A percentile compares a stretch with the other conserved stretches of the same genome.
These are phyloP conservation scores for Eristalis pertinax DNA, from an alignment of 2,888 invertebrate species.

Conservation along the genomic window DNA sequence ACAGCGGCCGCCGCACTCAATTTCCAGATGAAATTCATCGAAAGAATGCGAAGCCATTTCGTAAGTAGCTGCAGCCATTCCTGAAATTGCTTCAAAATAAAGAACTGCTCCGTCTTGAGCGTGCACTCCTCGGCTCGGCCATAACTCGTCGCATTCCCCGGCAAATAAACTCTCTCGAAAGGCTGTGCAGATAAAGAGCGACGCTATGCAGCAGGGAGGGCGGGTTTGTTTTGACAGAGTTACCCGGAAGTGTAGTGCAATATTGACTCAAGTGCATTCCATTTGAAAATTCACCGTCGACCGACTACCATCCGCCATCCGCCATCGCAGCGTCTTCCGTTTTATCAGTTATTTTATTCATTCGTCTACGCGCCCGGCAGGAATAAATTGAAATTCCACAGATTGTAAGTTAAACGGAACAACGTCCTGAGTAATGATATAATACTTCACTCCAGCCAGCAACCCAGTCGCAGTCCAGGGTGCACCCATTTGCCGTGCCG, in stretches of 20 bases:
- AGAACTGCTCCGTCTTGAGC: not conserved
- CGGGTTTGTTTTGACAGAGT: constrained; percentile 62
- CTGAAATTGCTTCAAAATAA: not conserved
- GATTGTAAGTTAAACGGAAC: constrained; percentile 54
- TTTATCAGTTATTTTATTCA: constrained; percentile 67
- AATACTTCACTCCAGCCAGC: constrained; percentile 35
- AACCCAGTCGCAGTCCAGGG: constrained; percentile 21
- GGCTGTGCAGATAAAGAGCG: constrained; percentile 13
- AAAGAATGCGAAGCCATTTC: not conserved
- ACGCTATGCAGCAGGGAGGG: not conserved
- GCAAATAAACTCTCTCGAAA: not conserved
- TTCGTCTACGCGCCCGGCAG: constrained; percentile 36
- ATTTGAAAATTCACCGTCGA: constrained; percentile 52
- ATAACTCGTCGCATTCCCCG: constrained; percentile 12
- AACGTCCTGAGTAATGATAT: constrained; percentile 62
- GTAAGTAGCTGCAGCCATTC: not conserved
- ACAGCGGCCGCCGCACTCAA: not conserved
- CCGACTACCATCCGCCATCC: not conserved
- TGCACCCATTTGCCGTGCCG: constrained; percentile 35
- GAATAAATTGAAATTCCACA: constrained; percentile 68
- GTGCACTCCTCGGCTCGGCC: not conserved
- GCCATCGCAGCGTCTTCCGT: constrained; percentile 16
- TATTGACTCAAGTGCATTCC: constrained; percentile 71
- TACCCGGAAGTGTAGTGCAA: constrained; percentile 60
- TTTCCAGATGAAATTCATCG: not conserved